These are phyloP conservation scores for Aldrovandia affinis DNA, from an alignment of 2,797 vertebrate species.

Conservation along the genomic window DNA sequence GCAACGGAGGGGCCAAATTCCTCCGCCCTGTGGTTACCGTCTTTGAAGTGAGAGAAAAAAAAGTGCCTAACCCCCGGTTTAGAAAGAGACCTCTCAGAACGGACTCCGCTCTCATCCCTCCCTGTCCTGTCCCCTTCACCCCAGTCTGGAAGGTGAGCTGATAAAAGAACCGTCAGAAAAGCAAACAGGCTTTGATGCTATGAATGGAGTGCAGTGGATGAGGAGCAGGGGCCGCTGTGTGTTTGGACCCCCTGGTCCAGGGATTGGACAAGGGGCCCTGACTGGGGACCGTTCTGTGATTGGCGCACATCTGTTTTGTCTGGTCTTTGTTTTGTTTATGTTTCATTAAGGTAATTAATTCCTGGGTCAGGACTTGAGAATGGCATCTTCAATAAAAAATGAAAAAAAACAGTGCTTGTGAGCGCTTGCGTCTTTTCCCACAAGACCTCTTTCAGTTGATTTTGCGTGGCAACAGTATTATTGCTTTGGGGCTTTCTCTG, in stretches of 20 bases:
- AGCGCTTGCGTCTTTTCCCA: slow-evolving; percentile 40
- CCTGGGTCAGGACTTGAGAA: slow-evolving; percentile 50
- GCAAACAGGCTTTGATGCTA: slow-evolving; percentile 72
- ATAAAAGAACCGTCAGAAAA: slow-evolving; percentile 66
- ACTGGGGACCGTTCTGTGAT: background rate
- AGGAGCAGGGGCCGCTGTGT: slow-evolving; percentile 43
- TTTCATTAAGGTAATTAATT: slow-evolving; percentile 49
- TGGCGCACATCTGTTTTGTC: slow-evolving; percentile 31
- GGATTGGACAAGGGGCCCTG: slow-evolving; percentile 25
- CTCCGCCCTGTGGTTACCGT: slow-evolving; percentile 74
- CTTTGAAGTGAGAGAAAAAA: slow-evolving; percentile 68
- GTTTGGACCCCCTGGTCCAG: too few species aligned
- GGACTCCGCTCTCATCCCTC: slow-evolving; percentile 20
- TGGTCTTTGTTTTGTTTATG: slow-evolving; percentile 38
- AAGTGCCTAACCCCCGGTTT: slow-evolving; percentile 57
- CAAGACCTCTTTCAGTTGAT: slow-evolving; percentile 44
- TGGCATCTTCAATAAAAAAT: slow-evolving; percentile 56
- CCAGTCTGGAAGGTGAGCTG: slow-evolving; percentile 56
- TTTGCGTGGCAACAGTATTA: slow-evolving; percentile 44
- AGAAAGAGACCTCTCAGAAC: slow-evolving; percentile 39
- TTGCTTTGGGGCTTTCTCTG: slow-evolving; percentile 53
- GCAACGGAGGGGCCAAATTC: slow-evolving; percentile 69
- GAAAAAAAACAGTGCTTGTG: slow-evolving; percentile 37
- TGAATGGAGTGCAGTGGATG: slow-evolving; percentile 61
- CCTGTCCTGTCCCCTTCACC: slow-evolving; percentile 47